Evolutionary conservation across 2,888 invertebrate genomes (phyloP).

Genomic region (Trachelus tabidus): DNA sequence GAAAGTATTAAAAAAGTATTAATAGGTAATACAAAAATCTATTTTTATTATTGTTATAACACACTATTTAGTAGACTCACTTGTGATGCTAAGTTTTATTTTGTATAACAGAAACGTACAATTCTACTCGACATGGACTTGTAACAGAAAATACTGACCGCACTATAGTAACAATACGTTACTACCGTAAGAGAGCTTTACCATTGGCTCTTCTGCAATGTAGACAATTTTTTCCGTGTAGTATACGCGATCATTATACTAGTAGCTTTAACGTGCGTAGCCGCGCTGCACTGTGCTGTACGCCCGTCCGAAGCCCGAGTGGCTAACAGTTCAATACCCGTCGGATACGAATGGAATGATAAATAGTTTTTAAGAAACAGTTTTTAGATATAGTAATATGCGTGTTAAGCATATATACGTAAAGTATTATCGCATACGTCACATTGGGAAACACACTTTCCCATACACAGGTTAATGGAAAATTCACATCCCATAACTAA

Average conservation of each 20-base stretch:
- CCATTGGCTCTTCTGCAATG: background rate
- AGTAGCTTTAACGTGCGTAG: background rate
- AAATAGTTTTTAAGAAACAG: background rate
- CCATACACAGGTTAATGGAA: too few relatives aligned
- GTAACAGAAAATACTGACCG: background rate
- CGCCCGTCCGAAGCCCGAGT: background rate
- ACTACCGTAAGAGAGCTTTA: background rate
- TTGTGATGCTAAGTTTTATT: background rate
- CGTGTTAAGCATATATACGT: too few relatives aligned
- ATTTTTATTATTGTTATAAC: background rate
- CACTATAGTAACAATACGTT: background rate
- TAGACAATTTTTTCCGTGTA: background rate
- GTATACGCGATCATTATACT: constrained; percentile 2
- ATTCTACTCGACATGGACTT: background rate
- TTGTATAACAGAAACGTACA: background rate
- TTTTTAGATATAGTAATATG: background rate
- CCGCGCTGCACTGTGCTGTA: background rate
- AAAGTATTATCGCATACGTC: too few relatives aligned
- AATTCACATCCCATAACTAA: too few relatives aligned
- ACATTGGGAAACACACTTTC: too few relatives aligned
- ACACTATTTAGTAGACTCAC: background rate
- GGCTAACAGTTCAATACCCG: background rate
- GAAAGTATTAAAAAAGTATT: background rate
- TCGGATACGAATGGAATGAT: background rate
- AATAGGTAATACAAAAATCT: background rate